Base-by-base conservation (phyloP, 1,140 invertebrate species). In the Marisa cornuarietis region DNA sequence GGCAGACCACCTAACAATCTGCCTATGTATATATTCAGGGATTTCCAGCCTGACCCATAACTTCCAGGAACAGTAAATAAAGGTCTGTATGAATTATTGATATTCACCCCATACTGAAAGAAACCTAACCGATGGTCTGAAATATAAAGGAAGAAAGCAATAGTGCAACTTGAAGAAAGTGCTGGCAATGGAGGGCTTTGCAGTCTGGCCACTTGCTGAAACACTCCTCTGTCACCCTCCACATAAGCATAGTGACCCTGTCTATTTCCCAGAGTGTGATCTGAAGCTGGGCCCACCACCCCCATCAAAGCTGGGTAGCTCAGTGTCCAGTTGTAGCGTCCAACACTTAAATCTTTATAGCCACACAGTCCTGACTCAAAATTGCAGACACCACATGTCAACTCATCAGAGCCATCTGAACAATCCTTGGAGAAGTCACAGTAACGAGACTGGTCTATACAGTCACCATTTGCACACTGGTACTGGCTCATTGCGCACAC, bases 71-170 rank as follows among this genome's bases (percentile, higher is more conserved):
- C 8, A 58, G 54, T 58, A 8, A 14, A 58, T 2, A 58, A 1
- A 14, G 54, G 54, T 22, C 72, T 76, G 52, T 81, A 85, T 22
- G 81, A 76, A n/a, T n/a, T n/a, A 49, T 75, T 81, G 31, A 13
- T 16, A 16, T 18, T 69, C 18, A 77, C 4, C 26, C 76, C 76
- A 31, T 66, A 63, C 49, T 77, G 62, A 22, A 77, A 51, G 7
- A 42, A 52, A 7, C 62, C 63, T 31, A 11, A 68, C 54, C 8
- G 11, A 14, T 58, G 54, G 61, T 95, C 95, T 85, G 92, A 94
- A 94, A 96, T 95, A 84, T 95, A 94, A 84, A 91, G 94, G 91
- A 92, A 96, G 86, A 96, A 95, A 24, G 80, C 76, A 82, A 90
- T 86, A 68, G 86, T 84, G 80, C 89, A 90, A 3, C 77, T 80